Conservation (phyloP, 92 coral and sea anemone genomes). For the Bergia puertoricense region DNA sequence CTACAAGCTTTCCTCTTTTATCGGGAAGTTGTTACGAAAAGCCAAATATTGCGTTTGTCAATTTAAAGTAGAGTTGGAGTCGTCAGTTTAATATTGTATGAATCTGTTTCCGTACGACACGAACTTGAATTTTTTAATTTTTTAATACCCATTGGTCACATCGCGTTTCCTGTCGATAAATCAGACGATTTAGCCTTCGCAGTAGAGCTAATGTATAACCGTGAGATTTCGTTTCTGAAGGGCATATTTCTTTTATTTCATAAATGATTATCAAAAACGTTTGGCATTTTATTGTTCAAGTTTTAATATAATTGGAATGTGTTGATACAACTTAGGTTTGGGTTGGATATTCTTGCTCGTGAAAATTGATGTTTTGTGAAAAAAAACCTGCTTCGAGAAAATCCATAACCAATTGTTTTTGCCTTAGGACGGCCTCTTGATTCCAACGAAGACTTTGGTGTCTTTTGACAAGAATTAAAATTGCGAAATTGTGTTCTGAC, state of each 20-base stretch:
- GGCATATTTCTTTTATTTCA: not conserved
- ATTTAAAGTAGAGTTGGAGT: not conserved
- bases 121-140: not conserved
- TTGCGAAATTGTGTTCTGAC: not conserved
- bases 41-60: not conserved
- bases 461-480: not conserved
- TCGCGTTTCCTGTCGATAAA: not conserved
- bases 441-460: not conserved
- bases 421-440: not conserved
- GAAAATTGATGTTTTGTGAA: not conserved
- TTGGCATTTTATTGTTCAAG: not conserved
- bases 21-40: not conserved
- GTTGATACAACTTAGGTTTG: not conserved
- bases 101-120: not conserved
- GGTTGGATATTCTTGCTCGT: not conserved
- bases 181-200: not conserved
- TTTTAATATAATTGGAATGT: not conserved
- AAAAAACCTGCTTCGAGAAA: not conserved
- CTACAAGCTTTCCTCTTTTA: not conserved
- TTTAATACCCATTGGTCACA: not conserved
- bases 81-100: not conserved
- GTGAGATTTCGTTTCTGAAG: not conserved
- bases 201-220: not conserved
- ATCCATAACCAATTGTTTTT: not conserved
- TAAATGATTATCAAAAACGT: not conserved